Evolutionary conservation across 2,113 vertebrate species (phyloP).

Genomic region (Charina bottae): DNA sequence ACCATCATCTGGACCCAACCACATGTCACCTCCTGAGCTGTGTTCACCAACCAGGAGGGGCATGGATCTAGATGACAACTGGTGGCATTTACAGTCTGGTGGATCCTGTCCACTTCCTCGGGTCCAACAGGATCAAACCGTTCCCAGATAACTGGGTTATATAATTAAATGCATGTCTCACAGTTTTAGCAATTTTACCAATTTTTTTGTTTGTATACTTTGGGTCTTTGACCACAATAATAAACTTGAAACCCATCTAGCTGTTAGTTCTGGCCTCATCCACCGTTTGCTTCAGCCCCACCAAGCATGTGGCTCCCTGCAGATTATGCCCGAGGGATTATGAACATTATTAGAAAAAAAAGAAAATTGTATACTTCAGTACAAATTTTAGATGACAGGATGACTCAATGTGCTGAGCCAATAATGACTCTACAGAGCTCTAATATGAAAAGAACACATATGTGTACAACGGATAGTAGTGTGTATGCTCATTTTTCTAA

Average conservation of each 20-base stretch:
- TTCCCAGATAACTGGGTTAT: no score
- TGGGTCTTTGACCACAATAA: not conserved
- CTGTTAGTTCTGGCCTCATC: not conserved
- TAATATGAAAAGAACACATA: not conserved
- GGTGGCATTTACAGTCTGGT: no score
- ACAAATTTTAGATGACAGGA: not conserved
- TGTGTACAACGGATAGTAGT: not conserved
- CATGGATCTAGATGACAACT: no score
- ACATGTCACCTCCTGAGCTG: no score
- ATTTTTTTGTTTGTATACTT: not conserved
- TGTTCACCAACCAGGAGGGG: no score
- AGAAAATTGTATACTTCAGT: not conserved
- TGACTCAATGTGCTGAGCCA: not conserved
- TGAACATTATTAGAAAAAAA: not conserved
- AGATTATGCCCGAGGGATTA: not conserved
- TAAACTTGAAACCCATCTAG: not conserved
- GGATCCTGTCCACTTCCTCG: no score
- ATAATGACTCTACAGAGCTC: not conserved
- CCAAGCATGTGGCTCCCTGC: not conserved
- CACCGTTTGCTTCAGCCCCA: not conserved
- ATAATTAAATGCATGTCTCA: no score
- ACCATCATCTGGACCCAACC: no score
- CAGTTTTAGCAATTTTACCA: not conserved
- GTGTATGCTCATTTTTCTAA: not conserved
- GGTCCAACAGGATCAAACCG: no score